These are phyloP conservation scores for Catharus minimus DNA, from an alignment of 2,113 vertebrate genomes.

Conservation along the genomic window DNA sequence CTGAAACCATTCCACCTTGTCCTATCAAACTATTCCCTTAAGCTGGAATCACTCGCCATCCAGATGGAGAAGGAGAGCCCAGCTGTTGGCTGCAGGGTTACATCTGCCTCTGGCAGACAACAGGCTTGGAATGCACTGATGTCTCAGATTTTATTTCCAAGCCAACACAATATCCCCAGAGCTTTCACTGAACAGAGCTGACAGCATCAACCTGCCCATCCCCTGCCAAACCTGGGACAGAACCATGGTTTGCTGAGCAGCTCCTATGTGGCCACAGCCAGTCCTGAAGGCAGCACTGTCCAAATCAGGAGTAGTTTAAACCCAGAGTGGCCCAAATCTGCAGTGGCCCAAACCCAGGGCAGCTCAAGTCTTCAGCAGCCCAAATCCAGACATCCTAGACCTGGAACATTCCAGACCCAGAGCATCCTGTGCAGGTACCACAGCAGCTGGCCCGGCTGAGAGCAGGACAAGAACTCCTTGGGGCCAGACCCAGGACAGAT, in stretches of 20 bases:
- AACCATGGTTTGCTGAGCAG: neutral
- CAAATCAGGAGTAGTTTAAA: neutral
- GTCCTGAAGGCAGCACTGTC: neutral
- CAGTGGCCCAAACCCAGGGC: neutral
- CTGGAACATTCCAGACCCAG: neutral
- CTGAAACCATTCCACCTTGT: neutral
- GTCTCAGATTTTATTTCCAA: neutral
- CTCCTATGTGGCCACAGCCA: accelerated
- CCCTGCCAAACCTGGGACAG: neutral
- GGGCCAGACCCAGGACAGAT: neutral
- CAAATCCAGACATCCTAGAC: neutral
- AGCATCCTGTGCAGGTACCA: accelerated
- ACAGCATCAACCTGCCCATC: neutral
- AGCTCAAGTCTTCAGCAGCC: neutral
- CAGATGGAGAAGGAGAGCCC: neutral
- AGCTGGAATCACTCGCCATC: neutral
- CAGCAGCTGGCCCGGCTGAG: neutral
- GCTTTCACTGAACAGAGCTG: neutral
- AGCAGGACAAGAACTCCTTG: neutral
- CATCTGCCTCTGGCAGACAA: neutral
- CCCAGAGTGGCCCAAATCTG: neutral
- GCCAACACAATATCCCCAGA: neutral
- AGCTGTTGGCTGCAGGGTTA: neutral
- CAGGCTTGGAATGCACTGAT: accelerated
- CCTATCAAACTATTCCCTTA: neutral